phyloP scores from a whole-genome alignment of 1,140 invertebrate species.

The Rhizoglyphus robini region DNA sequence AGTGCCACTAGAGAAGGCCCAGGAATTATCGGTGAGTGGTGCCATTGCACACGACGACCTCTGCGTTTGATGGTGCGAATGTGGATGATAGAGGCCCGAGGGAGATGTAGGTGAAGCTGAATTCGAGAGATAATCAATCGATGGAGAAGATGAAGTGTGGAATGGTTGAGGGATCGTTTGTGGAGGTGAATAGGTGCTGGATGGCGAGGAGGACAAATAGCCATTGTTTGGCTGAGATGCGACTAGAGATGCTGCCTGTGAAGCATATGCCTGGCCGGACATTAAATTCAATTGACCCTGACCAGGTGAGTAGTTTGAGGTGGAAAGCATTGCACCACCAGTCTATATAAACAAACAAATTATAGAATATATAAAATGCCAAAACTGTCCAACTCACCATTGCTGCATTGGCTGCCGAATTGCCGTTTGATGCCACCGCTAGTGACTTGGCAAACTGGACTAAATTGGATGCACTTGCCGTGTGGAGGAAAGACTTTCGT shows the following conservation, averaged over 20 bases:
- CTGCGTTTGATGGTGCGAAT: not conserved
- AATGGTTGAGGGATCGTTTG: not conserved
- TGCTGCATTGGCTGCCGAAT: not conserved
- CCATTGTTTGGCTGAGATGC: not conserved
- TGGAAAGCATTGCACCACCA: not conserved
- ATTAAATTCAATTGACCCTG: not conserved
- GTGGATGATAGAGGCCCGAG: not conserved
- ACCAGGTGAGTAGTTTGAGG: not conserved
- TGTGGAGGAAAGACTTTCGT: conserved; percentile 45
- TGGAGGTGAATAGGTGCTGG: not conserved
- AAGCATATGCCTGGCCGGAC: not conserved
- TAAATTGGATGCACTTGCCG: not conserved
- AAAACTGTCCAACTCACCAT: not conserved
- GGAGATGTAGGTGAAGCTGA: not conserved
- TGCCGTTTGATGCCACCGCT: not conserved
- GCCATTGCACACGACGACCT: not conserved
- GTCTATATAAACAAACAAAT: not conserved
- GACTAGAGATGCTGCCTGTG: not conserved
- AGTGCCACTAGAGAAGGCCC: not conserved
- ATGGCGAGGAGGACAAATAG: not conserved
- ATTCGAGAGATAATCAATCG: not conserved
- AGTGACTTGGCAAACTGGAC: conserved; percentile 6
- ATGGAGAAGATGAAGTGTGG: not conserved
- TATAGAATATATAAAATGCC: not conserved
- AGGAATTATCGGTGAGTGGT: not conserved